phyloP scores from a whole-genome alignment of 2,113 vertebrate genomes.

The Limnothrissa miodon region DNA sequence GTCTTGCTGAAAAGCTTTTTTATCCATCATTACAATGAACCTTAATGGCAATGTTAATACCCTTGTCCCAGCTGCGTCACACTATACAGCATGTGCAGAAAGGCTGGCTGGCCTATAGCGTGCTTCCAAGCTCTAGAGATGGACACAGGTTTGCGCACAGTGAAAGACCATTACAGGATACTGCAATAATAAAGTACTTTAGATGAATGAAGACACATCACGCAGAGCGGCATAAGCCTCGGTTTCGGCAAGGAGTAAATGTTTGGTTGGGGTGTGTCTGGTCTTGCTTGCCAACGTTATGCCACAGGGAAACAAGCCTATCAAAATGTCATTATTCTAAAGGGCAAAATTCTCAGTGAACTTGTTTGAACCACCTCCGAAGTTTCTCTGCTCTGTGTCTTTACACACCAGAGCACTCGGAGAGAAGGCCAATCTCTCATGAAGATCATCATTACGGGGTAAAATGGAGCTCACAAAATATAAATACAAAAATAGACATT shows the following conservation, averaged over 20 bases:
- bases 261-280: constrained; percentile 41
- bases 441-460: not conserved
- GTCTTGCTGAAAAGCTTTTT: constrained; percentile 11
- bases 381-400: not conserved
- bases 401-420: not conserved
- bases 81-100: not conserved
- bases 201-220: not conserved
- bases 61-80: constrained; percentile 30
- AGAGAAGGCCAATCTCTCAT: not conserved
- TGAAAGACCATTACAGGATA: not conserved
- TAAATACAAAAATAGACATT: not conserved
- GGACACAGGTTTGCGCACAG: not conserved
- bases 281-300: constrained; percentile 59
- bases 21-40: constrained; percentile 17
- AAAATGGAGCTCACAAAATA: not conserved
- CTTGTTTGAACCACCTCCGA: constrained; percentile 24
- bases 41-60: constrained; percentile 34
- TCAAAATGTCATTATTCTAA: constrained; percentile 57
- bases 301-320: constrained; percentile 52
- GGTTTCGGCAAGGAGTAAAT: not conserved
- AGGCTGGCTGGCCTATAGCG: not conserved
- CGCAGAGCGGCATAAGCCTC: not conserved
- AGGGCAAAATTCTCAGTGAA: constrained; percentile 59
- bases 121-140: not conserved
- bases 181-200: not conserved